phyloP scores from a whole-genome alignment of 2,113 vertebrate genomes.

The Nansenia antarctica region DNA sequence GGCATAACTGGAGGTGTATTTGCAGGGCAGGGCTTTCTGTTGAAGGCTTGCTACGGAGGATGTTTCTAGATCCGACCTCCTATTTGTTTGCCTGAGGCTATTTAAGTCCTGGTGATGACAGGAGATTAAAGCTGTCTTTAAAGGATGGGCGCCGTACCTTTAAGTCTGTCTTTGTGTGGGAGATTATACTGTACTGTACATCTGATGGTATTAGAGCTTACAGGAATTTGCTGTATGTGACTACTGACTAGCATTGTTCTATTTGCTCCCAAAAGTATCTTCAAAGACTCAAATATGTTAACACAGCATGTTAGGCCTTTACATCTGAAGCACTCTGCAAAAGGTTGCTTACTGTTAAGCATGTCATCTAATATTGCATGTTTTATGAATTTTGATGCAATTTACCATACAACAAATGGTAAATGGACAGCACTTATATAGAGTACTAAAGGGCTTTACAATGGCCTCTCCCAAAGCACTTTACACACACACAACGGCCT shows the following conservation, averaged over 20 bases:
- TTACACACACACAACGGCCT: too few species aligned
- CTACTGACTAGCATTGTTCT: not conserved
- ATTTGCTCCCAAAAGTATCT: not conserved
- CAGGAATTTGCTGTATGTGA: constrained; percentile 28
- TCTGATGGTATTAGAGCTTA: constrained; percentile 13
- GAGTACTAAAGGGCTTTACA: too few species aligned
- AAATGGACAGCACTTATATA: constrained; percentile 6
- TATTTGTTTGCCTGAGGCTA: constrained; percentile 27
- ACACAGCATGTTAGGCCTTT: not conserved
- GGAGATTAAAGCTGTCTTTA: constrained; percentile 23
- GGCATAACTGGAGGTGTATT: not conserved
- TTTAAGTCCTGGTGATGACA: constrained; percentile 5
- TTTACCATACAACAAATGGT: not conserved
- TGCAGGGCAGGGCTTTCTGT: not conserved
- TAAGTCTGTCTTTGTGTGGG: constrained; percentile 33
- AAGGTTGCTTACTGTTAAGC: not conserved
- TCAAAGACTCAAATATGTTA: not conserved
- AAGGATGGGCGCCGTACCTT: constrained; percentile 24
- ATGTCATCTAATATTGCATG: not conserved
- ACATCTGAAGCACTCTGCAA: not conserved
- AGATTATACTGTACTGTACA: constrained; percentile 20
- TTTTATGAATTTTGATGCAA: not conserved
- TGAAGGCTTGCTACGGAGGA: constrained; percentile 14
- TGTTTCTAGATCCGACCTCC: not conserved
- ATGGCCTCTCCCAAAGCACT: too few species aligned